phyloP scores from a whole-genome alignment of 2,797 vertebrate species.

The Chelmon rostratus region DNA sequence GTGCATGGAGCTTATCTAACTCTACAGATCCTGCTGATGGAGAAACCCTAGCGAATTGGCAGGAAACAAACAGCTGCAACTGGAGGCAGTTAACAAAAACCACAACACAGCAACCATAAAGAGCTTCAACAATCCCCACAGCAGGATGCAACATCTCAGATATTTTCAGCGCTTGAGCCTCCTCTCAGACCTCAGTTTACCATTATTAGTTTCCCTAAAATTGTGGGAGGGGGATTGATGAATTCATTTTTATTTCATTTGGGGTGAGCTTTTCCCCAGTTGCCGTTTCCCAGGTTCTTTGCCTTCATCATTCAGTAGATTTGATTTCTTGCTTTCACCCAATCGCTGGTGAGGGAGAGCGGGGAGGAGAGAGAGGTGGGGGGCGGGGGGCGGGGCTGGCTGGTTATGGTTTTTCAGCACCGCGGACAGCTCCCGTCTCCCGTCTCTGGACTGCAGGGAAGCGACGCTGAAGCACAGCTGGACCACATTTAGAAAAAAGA shows the following conservation, averaged over 20 bases:
- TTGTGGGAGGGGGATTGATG: not conserved
- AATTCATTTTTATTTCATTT: not conserved
- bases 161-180: not conserved
- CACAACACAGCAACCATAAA: not conserved
- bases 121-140: not conserved
- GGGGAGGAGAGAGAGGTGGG: constrained; percentile 17
- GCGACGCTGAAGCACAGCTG: constrained; percentile 44
- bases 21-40: not conserved
- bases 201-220: not conserved
- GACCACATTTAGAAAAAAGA: constrained; percentile 12
- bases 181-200: not conserved
- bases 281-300: constrained; percentile 7
- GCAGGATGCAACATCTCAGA: not conserved
- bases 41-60: not conserved
- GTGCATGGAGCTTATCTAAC: not conserved
- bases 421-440: constrained; percentile 78
- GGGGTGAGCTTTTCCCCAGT: constrained; percentile 21
- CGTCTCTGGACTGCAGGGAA: constrained; percentile 71
- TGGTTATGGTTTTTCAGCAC: constrained; percentile 74
- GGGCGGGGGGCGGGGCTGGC: constrained; percentile 40
- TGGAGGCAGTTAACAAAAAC: constrained; percentile 3
- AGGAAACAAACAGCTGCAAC: constrained; percentile 7
- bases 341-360: constrained; percentile 59
- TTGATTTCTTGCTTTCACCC: constrained; percentile 51
- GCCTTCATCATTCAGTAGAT: constrained; percentile 31